A percentile compares a stretch with the other conserved stretches of the same genome.
Conservation (phyloP, 2,113 vertebrate genomes). For the Syngnathus typhle region DNA sequence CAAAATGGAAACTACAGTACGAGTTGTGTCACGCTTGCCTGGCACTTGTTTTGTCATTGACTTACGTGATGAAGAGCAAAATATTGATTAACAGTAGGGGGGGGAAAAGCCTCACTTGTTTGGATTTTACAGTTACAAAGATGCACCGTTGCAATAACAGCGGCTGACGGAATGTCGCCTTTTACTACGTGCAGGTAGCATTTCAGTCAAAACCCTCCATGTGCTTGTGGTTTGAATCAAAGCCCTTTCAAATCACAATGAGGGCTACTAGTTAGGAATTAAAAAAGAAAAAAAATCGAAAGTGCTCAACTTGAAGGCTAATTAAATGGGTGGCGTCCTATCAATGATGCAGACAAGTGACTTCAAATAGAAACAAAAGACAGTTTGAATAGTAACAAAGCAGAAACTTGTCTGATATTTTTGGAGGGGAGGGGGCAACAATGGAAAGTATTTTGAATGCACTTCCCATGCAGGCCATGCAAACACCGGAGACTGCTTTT, state of each 20-base stretch:
- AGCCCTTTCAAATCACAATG: conserved; percentile 43
- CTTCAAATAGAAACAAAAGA: conserved; percentile 14
- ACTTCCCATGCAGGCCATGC: conserved; percentile 17
- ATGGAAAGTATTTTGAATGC: conserved; percentile 26
- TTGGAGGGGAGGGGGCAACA: conserved; percentile 18
- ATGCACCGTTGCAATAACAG: neutral
- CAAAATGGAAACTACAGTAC: conserved; percentile 74
- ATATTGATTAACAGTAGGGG: conserved; percentile 53
- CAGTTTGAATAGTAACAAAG: conserved; percentile 18
- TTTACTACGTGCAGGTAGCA: conserved; percentile 22
- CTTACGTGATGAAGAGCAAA: conserved; percentile 61
- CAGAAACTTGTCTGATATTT: conserved; percentile 32
- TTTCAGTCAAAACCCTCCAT: conserved; percentile 25
- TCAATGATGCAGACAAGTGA: conserved; percentile 17
- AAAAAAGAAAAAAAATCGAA: conserved; percentile 37
- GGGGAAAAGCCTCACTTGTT: conserved; percentile 34
- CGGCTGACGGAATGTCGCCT: neutral
- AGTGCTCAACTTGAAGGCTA: conserved; percentile 55
- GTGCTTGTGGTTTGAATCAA: conserved; percentile 41
- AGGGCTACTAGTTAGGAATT: conserved; percentile 34
- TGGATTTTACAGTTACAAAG: conserved; percentile 38
- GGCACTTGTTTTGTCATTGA: conserved; percentile 73
- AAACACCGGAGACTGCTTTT: conserved; percentile 26
- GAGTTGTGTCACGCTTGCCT: conserved; percentile 67
- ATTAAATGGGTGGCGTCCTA: conserved; percentile 34